A percentile compares a stretch with the other conserved stretches of the same genome.
Conservation (phyloP, 2,113 vertebrate genomes). For the Cyphomyrus plagiostoma region DNA sequence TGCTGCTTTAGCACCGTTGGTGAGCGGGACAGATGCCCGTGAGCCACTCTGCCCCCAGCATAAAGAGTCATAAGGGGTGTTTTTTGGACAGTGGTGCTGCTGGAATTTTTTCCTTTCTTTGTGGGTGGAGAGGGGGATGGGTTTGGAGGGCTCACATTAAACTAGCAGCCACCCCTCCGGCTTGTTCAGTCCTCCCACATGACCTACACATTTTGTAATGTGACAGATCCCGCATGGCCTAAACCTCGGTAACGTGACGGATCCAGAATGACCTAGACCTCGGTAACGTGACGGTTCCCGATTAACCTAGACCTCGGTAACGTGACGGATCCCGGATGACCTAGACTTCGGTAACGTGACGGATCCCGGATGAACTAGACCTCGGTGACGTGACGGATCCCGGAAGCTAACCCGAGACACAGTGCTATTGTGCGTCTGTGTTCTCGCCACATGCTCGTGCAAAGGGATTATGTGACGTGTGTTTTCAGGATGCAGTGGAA, state of each 20-base stretch:
- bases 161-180: constrained; percentile 23
- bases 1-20: constrained; percentile 50
- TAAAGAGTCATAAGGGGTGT: constrained; percentile 18
- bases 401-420: constrained; percentile 55
- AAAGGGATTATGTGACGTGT: constrained; percentile 29
- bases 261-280: too few species aligned
- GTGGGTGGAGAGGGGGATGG: constrained; percentile 1
- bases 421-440: constrained; percentile 65
- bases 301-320: too few species aligned
- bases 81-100: not conserved
- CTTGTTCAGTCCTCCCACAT: constrained; percentile 44
- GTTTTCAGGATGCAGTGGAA: constrained; percentile 61
- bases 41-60: constrained; percentile 1
- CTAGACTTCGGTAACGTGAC: too few species aligned
- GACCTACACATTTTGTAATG: constrained; percentile 42
- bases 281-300: too few species aligned
- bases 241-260: too few species aligned
- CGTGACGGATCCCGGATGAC: too few species aligned
- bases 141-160: not conserved
- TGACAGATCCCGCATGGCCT: constrained; percentile 36
- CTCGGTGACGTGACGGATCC: constrained; percentile 55
- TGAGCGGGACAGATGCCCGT: constrained; percentile 42
- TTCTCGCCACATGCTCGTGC: constrained; percentile 64
- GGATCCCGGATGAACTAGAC: constrained; percentile 43
- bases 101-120: constrained; percentile 32